These are phyloP conservation scores for Rattus norvegicus DNA, from an alignment of 2,113 vertebrate genomes.

Conservation along the genomic window DNA sequence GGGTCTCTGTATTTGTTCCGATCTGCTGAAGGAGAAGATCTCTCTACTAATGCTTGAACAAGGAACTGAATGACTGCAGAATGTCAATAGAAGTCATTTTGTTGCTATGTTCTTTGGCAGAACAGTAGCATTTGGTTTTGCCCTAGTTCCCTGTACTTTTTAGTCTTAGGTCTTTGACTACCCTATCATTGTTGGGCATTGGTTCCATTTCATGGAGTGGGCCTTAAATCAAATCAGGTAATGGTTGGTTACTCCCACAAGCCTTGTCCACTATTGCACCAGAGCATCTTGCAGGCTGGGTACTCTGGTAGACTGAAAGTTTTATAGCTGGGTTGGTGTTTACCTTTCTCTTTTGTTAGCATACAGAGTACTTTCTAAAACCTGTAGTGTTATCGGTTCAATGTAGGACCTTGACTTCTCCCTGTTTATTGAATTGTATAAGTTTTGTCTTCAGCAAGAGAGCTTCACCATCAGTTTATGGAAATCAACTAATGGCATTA, in stretches of 20 bases:
- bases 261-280: background rate
- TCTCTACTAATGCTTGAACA: background rate
- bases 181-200: background rate
- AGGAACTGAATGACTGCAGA: background rate
- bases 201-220: background rate
- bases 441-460: background rate
- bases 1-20: background rate
- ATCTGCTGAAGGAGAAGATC: background rate
- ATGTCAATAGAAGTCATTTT: background rate
- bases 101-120: background rate
- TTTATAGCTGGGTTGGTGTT: background rate
- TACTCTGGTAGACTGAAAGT: background rate
- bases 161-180: background rate
- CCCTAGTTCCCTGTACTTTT: background rate
- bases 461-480: background rate
- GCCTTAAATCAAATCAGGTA: background rate
- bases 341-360: background rate
- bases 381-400: background rate
- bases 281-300: too few relatives aligned
- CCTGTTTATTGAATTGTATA: background rate
- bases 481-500: background rate
- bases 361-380: background rate
- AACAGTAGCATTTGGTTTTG: background rate
- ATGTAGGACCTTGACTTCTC: background rate
- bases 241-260: background rate